Base-by-base conservation (phyloP, 2,888 invertebrate species). In the Xestia ashworthii region DNA sequence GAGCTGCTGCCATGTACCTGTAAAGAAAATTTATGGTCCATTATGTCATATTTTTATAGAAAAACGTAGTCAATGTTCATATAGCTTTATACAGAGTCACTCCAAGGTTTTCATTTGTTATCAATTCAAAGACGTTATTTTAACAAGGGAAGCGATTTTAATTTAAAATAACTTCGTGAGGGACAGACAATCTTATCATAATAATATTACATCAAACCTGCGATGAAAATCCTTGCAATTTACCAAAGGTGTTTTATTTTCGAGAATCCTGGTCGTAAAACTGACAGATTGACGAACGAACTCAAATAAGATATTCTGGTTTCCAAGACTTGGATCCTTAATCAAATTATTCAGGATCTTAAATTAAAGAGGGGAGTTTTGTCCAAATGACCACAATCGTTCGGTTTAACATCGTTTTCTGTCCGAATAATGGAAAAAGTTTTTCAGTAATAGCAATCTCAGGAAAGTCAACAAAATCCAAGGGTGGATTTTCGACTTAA, bases 341-440 rank as follows among this genome's bases (percentile, higher is more conserved):
- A 85, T 86, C 81, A 87, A 87, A 87, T 87, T 86, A 86, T 84
- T 80, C 83, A 78, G 66, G 79, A 78, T 88, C 71, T 80, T 74
- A 89, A 85, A 86, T 88, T 81, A 79, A 83, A 87, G 74, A 80
- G 82, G 73, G 78, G 76, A 74, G 74, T 80, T 80, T 78, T 75
- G 81, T 78, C 70, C 74, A 87, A 90, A 92, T 90, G 86, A 90
- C 89, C 89, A 85, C 88, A 90, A 89, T 87, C 90, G 88, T 90
- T 91, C 89, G 83, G 88, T 89, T 90, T 89, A 89, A 88, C 87
- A 87, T 84, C 89, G 87, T 87, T 91, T 90, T 89, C 90, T 85
- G 88, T 90, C 89, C 86, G 86, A 92, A 91, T 93, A 92, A 94
- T 93, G 91, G 92, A 91, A 93, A 93, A 94, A 94, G 87, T 93